Base-by-base conservation (phyloP, 2,797 vertebrate species). In the Labroides dimidiatus region DNA sequence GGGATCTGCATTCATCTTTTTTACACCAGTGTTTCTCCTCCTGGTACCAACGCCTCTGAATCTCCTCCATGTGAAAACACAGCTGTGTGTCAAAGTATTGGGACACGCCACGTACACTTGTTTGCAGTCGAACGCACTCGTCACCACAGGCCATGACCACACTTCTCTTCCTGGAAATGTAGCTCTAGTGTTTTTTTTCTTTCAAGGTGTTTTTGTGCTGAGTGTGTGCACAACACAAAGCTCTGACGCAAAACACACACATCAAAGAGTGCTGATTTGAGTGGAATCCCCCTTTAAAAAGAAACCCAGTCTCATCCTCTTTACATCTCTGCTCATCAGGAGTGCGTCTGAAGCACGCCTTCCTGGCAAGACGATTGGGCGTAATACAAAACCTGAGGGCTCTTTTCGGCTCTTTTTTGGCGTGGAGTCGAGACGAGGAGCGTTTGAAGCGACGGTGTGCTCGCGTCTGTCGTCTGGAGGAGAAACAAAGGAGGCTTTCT, bases 401-500 rank as follows among this genome's bases (percentile, higher is more conserved):
- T 88, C 87, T 84, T 82, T 81, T 80, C 76, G 80, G 75, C 75
- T 59, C 78, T 83, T 80, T 70, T 80, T 71, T 78, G 74, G 78
- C 80, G 83, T 36, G 70, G 61, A 67, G 76, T 36, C 71, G 42
- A 84, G 84, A 88, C 81, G 19, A 80, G 77, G 73, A 86, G 81
- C 33, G 56, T 62, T 88, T 87, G 72, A 80, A 90, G 84, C 84
- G 81, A 84, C 75, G 83, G 75, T 51, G 50, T 76, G 73, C 69
- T 79, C 79, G 78, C 48, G 37, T 78, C 70, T 87, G 70, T 78
- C 51, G 87, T 87, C 86, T 85, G 24, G 72, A 75, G 67, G 69
- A 73, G 61, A 86, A 85, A 91, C 88, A 91, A 90, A 88, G 78
- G 64, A 69, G 41, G 24, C 78, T 81, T 89, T 91, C 77, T 86